A percentile compares a stretch with the other conserved stretches of the same genome.
Conservation (phyloP, 2,113 vertebrate species). For the Electrona antarctica region DNA sequence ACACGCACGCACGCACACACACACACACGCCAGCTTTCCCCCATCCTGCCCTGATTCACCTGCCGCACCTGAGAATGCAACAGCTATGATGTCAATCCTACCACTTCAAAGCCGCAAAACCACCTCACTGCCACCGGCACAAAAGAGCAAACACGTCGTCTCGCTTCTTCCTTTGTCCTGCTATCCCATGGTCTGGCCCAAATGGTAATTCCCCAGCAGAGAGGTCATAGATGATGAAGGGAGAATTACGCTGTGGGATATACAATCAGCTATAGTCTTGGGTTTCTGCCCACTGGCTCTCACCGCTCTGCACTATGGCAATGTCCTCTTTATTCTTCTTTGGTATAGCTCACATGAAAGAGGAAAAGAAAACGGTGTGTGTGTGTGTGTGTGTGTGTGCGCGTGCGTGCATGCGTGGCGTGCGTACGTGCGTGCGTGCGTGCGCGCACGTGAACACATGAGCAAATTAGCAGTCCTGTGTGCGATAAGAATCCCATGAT, state of each 20-base stretch:
- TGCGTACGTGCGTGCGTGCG: constrained; percentile 23
- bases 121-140: constrained; percentile 49
- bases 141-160: constrained; percentile 53
- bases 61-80: constrained; percentile 75
- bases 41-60: constrained; percentile 61
- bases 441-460: background rate
- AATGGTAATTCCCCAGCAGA: constrained; percentile 59
- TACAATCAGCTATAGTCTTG: constrained; percentile 51
- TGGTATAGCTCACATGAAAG: constrained; percentile 43
- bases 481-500: constrained; percentile 43
- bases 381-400: constrained; percentile 13
- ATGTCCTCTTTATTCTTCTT: constrained; percentile 52
- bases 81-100: constrained; percentile 69
- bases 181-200: constrained; percentile 15
- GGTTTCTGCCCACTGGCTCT: constrained; percentile 32
- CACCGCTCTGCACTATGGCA: constrained; percentile 37
- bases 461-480: constrained; percentile 33
- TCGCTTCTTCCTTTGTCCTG: constrained; percentile 63
- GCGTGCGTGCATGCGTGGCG: constrained; percentile 2
- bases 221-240: constrained; percentile 41
- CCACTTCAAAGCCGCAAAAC: constrained; percentile 69
- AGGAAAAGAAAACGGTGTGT: constrained; percentile 11
- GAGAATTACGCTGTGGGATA: constrained; percentile 50
- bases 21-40: background rate
- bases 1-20: constrained; percentile 37